Base-by-base conservation (phyloP, 2,797 vertebrate species). In the Staurois parvus region DNA sequence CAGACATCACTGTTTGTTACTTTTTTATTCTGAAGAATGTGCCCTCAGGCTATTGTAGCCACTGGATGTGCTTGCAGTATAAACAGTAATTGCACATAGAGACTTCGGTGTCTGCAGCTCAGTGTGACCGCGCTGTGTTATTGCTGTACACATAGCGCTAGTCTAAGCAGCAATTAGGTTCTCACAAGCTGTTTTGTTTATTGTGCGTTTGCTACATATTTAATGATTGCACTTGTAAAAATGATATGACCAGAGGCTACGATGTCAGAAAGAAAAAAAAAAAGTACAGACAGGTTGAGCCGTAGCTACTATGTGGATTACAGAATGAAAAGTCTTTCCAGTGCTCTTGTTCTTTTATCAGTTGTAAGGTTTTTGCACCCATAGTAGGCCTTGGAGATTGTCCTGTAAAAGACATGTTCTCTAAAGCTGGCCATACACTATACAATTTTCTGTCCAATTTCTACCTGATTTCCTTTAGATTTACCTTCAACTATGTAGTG, bases 221-320 rank as follows among this genome's bases (percentile, higher is more conserved):
- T 66, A 66, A 66, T 66, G 64, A 59, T 66, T 29, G 26, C 64
- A 26, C 64, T 29, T 66, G 64, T 26, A 66, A 66, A 66, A 66
- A 66, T 26, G 9, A 66, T 66, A 26, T 66, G 26, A 26, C 64
- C 29, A 5, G n/a, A 66, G 28, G 64, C 64, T 13, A 9, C 10
- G 11, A 0, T 24, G 1, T 52, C 4, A 19, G 48, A 52, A 24
- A 24, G 7, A 24, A 59, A 59, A 21, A 10, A 24, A 59, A 59
- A 21, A 10, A 24, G 52, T 1, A 7, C 52, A 59, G 21, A 24
- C 6, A 19, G 21, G n/a, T 8, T 59, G 52, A 59, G 52, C 52
- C 8, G 52, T 24, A 21, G 52, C 52, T 24, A 9, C 21, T n/a
- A 24, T 24, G 21, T 59, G 21, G 52, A 21, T 24, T 59, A 24